These are phyloP conservation scores for Morinoia aosen DNA, from an alignment of 2,888 invertebrate genomes.

Conservation along the genomic window DNA sequence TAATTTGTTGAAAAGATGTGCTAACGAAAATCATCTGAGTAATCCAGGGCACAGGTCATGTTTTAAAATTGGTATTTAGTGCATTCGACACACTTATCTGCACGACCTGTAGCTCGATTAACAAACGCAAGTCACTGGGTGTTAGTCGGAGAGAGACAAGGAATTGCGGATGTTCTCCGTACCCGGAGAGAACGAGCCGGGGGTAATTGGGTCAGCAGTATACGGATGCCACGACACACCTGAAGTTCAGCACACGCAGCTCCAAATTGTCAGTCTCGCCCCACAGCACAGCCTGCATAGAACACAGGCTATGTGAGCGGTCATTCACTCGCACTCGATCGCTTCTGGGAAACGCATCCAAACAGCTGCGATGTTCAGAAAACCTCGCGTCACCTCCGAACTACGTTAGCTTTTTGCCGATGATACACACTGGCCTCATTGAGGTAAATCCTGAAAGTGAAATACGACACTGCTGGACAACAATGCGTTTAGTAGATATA, in stretches of 20 bases:
- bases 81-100: not conserved
- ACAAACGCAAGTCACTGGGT: not conserved
- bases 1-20: no score
- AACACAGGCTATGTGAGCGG: not conserved
- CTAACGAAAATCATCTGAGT: not conserved
- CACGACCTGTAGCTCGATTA: not conserved
- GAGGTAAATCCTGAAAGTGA: not conserved
- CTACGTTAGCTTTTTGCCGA: not conserved
- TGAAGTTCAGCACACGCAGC: not conserved
- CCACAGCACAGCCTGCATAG: not conserved
- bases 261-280: not conserved
- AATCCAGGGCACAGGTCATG: not conserved
- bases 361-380: not conserved
- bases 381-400: not conserved
- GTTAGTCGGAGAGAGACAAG: not conserved
- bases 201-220: not conserved
- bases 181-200: not conserved
- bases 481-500: not conserved
- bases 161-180: not conserved
- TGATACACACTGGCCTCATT: not conserved
- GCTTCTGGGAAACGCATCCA: not conserved
- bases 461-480: not conserved
- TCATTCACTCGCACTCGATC: not conserved
- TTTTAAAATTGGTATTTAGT: not conserved
- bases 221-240: not conserved